These are phyloP conservation scores for Tetrao urogallus DNA, from an alignment of 2,113 vertebrate genomes.

Conservation along the genomic window DNA sequence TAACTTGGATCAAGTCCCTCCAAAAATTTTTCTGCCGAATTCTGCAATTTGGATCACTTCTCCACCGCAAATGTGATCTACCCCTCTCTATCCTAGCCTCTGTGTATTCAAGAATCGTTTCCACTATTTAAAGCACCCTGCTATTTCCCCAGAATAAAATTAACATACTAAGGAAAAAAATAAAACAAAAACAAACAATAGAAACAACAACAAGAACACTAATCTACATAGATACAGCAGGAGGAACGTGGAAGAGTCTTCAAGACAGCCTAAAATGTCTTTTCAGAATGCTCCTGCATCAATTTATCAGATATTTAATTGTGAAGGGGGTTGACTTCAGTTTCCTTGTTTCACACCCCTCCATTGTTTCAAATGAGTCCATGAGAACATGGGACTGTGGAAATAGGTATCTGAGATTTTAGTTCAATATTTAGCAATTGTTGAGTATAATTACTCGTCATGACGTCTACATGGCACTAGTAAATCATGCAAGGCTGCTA, in stretches of 20 bases:
- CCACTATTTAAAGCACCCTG: neutral
- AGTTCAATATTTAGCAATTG: neutral
- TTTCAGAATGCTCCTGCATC: neutral
- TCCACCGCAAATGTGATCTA: too few species aligned
- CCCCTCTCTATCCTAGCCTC: too few species aligned
- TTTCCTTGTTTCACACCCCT: neutral
- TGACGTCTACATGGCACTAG: neutral
- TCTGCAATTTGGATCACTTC: too few species aligned
- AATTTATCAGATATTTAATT: neutral
- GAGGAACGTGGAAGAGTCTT: neutral
- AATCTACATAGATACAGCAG: neutral
- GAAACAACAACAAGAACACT: neutral
- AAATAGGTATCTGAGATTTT: neutral
- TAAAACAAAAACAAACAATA: too few species aligned
- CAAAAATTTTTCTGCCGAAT: too few species aligned
- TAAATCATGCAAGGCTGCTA: neutral
- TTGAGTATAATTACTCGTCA: neutral
- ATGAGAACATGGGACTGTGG: neutral
- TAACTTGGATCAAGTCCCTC: too few species aligned
- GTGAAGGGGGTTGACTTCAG: neutral
- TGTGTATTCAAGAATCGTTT: neutral
- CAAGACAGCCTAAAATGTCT: neutral
- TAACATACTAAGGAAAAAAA: too few species aligned
- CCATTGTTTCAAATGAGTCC: neutral
- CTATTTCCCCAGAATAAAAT: too few species aligned